Conservation (phyloP, 2,113 vertebrate genomes). For the Rhizomys pruinosus region DNA sequence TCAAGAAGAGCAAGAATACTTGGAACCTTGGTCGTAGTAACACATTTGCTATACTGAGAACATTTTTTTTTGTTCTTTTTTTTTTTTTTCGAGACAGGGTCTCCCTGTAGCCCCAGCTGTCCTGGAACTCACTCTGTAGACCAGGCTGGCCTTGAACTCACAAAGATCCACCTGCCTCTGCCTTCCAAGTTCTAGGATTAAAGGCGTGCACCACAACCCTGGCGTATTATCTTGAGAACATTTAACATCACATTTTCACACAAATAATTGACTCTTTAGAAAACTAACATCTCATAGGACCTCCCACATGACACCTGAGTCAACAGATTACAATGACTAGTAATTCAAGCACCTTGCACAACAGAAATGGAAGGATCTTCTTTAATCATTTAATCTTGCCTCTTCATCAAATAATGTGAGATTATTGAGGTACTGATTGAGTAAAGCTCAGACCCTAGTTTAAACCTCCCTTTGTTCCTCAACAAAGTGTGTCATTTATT, state of each 20-base stretch:
- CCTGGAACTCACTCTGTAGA: no score
- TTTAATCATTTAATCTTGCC: constrained; percentile 32
- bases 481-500: constrained; percentile 2
- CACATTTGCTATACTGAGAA: constrained; percentile 38
- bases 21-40: constrained; percentile 28
- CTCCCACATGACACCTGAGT: constrained; percentile 48
- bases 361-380: constrained; percentile 39
- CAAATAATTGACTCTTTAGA: constrained; percentile 54
- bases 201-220: no score
- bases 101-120: no score
- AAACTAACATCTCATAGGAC: constrained; percentile 45
- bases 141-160: no score
- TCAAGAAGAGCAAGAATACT: constrained; percentile 39
- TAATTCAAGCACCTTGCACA: constrained; percentile 44
- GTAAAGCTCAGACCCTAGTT: neutral
- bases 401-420: constrained; percentile 43
- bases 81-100: no score
- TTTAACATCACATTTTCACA: constrained; percentile 29
- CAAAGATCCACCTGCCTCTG: no score
- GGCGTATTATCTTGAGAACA: no score
- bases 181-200: no score
- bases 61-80: no score
- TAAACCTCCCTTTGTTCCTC: neutral
- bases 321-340: constrained; percentile 6
- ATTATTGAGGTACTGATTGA: neutral